Conservation (phyloP, 1,140 invertebrate genomes). For the Aleiodes sp. region DNA sequence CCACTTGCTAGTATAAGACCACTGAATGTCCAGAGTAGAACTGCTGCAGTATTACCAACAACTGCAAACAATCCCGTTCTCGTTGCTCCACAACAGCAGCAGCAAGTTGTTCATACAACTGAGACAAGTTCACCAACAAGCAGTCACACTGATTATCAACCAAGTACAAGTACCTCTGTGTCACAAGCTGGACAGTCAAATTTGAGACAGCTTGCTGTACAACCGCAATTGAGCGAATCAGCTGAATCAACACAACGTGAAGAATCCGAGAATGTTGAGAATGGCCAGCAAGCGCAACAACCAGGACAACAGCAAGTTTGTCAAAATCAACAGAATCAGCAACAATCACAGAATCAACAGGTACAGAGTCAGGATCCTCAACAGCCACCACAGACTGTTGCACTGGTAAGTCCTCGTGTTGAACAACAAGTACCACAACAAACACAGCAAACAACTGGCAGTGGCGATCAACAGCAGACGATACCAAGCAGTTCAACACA, state of each 20-base stretch:
- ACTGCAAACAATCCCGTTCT: conserved; percentile 69
- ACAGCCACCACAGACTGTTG: conserved; percentile 73
- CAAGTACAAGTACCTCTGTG: conserved; percentile 56
- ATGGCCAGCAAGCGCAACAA: conserved; percentile 45
- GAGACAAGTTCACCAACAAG: conserved; percentile 68
- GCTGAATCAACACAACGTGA: conserved; percentile 62
- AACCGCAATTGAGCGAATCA: conserved; percentile 60
- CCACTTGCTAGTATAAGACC: conserved; percentile 91
- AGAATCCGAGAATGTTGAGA: conserved; percentile 64
- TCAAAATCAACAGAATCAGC: conserved; percentile 60
- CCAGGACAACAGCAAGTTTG: conserved; percentile 46
- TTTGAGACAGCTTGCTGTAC: conserved; percentile 57
- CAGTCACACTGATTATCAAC: conserved; percentile 64
- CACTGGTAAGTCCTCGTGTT: conserved; percentile 77
- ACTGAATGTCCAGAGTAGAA: conserved; percentile 82
- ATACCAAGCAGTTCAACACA: conserved; percentile 68
- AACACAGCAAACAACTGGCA: conserved; percentile 35
- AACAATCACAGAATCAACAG: conserved; percentile 56
- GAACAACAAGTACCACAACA: conserved; percentile 66
- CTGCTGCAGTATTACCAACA: conserved; percentile 82
- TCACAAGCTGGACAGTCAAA: conserved; percentile 50
- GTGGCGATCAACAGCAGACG: conserved; percentile 62
- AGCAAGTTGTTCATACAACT: conserved; percentile 66
- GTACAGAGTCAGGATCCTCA: conserved; percentile 54
- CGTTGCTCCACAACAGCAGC: conserved; percentile 70